Evolutionary conservation across 2,113 vertebrate species (phyloP), one percentile per base, ranked within the genome.

Genomic region (Electrona antarctica): DNA sequence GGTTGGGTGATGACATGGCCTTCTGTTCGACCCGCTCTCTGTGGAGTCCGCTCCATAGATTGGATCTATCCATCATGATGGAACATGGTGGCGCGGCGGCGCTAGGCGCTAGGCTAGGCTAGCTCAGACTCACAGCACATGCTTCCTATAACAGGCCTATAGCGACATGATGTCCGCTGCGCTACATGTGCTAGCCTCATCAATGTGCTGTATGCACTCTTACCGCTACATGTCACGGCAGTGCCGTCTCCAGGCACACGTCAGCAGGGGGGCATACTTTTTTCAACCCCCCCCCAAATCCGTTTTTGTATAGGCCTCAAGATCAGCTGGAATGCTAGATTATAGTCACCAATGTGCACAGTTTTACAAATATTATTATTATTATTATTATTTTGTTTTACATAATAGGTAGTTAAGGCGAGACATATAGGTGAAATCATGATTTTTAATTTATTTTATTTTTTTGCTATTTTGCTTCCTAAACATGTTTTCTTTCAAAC

Each of bases 181-280:
- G 70, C 89, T 87, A 83, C 88, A 91, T 82, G 54, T 90, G 87
- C 81, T 92, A 88, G 85, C 78, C 73, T 87, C 89, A 85, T 86
- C n/a, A 78, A 71, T 89, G 77, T 85, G 21, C 21, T 88, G 83
- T 69, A 71, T 52, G 69, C 67, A 6, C 68, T 84, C 78, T 69
- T 79, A 80, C 67, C 33, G 77, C 63, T 51, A 66, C 74, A 74
- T 89, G 88, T 87, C 85, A 80, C 57, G 71, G 66, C n/a, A n/a
- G n/a, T 87, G 21, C 21, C 2, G 21, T 21, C 21, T 21, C 21
- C 21, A 21, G 21, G 1, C 21, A 21, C 21, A 21, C 21, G 2
- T 21, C 21, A 21, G 21, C 21, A 21, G 21, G 21, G 21, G 21
- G 21, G 21, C 21, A 21, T 21, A 21, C 21, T 21, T 21, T 21